phyloP scores from a whole-genome alignment of 2,888 invertebrate species.

The Prosopocoilus inquinatus region DNA sequence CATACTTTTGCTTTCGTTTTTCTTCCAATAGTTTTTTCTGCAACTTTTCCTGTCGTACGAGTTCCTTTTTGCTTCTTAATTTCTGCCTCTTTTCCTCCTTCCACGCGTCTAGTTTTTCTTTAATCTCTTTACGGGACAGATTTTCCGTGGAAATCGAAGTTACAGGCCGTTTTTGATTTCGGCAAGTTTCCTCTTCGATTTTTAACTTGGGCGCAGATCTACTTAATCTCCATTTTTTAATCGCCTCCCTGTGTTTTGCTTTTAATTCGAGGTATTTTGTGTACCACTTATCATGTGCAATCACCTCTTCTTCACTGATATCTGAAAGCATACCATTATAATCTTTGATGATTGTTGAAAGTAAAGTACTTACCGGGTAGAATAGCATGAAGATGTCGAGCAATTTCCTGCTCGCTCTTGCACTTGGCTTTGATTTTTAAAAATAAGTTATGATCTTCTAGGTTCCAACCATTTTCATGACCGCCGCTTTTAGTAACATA shows the following conservation, averaged over 20 bases:
- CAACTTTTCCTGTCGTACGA: conserved; percentile 38
- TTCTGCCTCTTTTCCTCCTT: conserved; percentile 25
- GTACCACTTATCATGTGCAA: conserved; percentile 54
- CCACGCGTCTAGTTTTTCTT: conserved; percentile 37
- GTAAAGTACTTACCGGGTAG: conserved; percentile 39
- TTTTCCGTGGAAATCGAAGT: conserved; percentile 9
- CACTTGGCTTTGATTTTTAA: conserved; percentile 45
- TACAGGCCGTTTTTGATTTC: conserved; percentile 6
- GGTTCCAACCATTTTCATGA: conserved; percentile 59
- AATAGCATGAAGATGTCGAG: conserved; percentile 33
- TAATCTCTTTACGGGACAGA: conserved; percentile 17
- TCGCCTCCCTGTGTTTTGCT: conserved; percentile 47
- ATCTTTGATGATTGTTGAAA: not conserved
- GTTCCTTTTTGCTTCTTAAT: conserved; percentile 13
- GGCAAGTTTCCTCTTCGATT: conserved; percentile 2
- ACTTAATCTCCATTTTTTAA: conserved; percentile 50
- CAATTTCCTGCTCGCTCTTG: conserved; percentile 34
- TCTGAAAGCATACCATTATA: conserved; percentile 33
- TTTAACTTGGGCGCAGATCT: conserved; percentile 28
- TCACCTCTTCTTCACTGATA: conserved; percentile 45
- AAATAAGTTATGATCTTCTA: conserved; percentile 58
- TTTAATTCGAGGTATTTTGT: conserved; percentile 49
- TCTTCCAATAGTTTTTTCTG: conserved; percentile 38
- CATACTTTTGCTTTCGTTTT: conserved; percentile 30
- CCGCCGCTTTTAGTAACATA: conserved; percentile 54